Base-by-base conservation (phyloP, 1,140 invertebrate species). In the Drosophila jambulina region DNA sequence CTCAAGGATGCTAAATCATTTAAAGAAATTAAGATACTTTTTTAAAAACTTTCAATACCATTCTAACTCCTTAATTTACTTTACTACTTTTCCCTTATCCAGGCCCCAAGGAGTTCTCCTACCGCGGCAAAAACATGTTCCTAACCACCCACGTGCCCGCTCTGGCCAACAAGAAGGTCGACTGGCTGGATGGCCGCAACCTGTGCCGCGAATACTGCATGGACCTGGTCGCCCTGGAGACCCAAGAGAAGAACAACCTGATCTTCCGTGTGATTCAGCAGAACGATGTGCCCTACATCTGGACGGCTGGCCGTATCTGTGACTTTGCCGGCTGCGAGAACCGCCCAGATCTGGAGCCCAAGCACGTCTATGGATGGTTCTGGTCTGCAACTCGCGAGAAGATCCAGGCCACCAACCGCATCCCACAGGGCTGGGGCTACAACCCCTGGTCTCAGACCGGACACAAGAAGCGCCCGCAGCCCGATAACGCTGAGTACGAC, bases 251-350 rank as follows among this genome's bases (percentile, higher is more conserved):
- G 92, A 97, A 98, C 88, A 97, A 98, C 92, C 95, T 98, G 77
- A 95, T 98, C 91, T 97, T 96, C 94, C 96, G 95, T 87, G 94
- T 98, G 13, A 97, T 98, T 67, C 96, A 97, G 93, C 95, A 97
- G 93, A 96, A 97, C 80, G 96, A 98, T 92, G 95, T 97, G n/a
- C 97, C 97, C 2, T 98, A 97, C 94, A 98, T 98, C 81, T 98
- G 97, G 97, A 98, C 97, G 1, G 96, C 96, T 21, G 97, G 97
- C 43, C 95, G 97, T 77, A 95, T 98, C 34, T 98, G 97, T 91
- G 97, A 98, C 94, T 98, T 98, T 95, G 98, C 97, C 91, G 97
- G 97, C 46, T 98, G 97, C 92, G 96, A 97, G 91, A 96, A 96
- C 46, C 95, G 97, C 63, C 94, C 95, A 43, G 97, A 98, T 92